A percentile compares a stretch with the other conserved stretches of the same genome.
Conservation (phyloP, 2,113 vertebrate genomes). For the Siphamia tubifer region DNA sequence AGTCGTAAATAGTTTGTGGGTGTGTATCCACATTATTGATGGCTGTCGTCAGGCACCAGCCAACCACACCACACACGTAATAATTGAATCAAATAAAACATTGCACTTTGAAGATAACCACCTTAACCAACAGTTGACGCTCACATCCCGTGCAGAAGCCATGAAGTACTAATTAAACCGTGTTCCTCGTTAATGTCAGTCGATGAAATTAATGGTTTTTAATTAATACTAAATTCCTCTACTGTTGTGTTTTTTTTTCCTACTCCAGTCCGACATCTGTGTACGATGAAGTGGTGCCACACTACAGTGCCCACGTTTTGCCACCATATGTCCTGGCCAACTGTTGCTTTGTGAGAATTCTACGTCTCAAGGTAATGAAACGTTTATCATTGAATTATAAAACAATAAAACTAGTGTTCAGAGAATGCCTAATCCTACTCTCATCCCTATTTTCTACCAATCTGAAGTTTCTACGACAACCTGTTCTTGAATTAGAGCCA, state of each 20-base stretch:
- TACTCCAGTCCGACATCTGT: slow-evolving; percentile 65
- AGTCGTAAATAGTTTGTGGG: not conserved
- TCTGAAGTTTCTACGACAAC: too few relatives aligned
- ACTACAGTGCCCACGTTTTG: slow-evolving; percentile 56
- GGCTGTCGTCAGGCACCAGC: not conserved
- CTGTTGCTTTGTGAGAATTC: slow-evolving; percentile 56
- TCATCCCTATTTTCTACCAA: too few relatives aligned
- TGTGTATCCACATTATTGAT: not conserved
- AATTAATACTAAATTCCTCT: slow-evolving; percentile 42
- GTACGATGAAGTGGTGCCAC: slow-evolving; percentile 56
- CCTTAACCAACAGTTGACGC: too few relatives aligned
- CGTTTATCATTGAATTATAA: not conserved
- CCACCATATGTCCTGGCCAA: slow-evolving; percentile 68
- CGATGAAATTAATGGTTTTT: not conserved
- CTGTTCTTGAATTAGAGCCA: too few relatives aligned
- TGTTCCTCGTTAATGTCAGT: slow-evolving; percentile 15
- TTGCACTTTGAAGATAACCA: too few relatives aligned
- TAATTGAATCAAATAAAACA: not conserved
- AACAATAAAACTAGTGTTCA: slow-evolving; percentile 26
- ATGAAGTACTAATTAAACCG: slow-evolving; percentile 12
- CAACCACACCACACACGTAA: not conserved
- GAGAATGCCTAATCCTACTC: too few relatives aligned
- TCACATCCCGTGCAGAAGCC: not conserved
- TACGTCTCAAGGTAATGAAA: slow-evolving; percentile 46
- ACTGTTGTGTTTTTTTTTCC: slow-evolving; percentile 36